Percentiles rank a stretch among this genome's conserved stretches.
Conservation (phyloP, 2,113 vertebrate genomes). For the Mobula hypostoma region DNA sequence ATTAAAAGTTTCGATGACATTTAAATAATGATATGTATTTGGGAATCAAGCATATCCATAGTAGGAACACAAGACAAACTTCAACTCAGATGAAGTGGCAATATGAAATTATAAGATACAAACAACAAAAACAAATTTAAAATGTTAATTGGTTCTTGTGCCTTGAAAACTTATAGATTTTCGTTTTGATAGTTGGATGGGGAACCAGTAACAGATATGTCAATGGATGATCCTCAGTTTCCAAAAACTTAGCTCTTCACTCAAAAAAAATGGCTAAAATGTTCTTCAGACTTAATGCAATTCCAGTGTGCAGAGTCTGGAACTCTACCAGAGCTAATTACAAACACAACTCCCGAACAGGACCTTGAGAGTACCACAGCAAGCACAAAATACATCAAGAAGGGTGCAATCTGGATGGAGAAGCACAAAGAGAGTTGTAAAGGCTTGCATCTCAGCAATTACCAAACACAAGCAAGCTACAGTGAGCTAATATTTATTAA, state of each 20-base stretch:
- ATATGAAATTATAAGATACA: too few relatives aligned
- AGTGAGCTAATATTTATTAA: neutral
- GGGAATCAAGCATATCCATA: neutral
- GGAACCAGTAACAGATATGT: neutral
- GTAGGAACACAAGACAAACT: too few relatives aligned
- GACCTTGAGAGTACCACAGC: neutral
- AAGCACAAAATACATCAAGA: neutral
- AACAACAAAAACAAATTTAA: too few relatives aligned
- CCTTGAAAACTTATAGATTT: neutral
- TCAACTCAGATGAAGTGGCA: too few relatives aligned
- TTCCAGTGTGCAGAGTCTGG: neutral
- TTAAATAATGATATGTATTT: neutral
- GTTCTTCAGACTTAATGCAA: neutral
- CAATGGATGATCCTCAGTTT: neutral
- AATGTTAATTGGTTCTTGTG: neutral
- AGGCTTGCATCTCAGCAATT: neutral
- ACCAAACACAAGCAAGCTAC: neutral
- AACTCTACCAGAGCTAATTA: constrained; percentile 30
- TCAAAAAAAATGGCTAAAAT: constrained; percentile 19
- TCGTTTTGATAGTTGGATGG: neutral
- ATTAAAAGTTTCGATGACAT: neutral
- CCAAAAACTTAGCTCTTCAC: neutral
- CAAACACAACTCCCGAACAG: constrained; percentile 8
- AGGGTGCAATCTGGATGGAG: too few relatives aligned
- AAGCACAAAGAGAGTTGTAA: neutral